Percentiles rank a stretch among this genome's conserved stretches.
Conservation (phyloP, 1,140 invertebrate genomes). For the Drosophila navojoa region DNA sequence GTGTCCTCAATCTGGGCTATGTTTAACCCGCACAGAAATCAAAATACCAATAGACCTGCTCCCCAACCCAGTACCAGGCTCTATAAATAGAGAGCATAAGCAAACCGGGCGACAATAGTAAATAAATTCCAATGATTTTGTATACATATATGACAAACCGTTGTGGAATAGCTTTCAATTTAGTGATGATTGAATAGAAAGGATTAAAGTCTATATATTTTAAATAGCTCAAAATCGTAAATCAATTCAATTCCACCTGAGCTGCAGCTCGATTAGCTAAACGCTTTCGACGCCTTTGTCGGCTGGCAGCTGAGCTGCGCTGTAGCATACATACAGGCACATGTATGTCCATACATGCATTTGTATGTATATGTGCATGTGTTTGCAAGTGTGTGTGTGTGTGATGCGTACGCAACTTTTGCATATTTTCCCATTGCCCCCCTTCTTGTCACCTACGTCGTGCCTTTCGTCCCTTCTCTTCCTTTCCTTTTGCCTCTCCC, state of each 20-base stretch:
- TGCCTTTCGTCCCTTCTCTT: background rate
- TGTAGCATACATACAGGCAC: background rate
- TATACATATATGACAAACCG: too few species aligned
- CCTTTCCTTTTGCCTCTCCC: background rate
- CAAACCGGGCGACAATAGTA: constrained; percentile 9
- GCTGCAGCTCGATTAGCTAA: background rate
- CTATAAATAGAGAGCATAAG: constrained; percentile 4
- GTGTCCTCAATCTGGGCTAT: constrained; percentile 41
- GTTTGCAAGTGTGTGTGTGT: background rate
- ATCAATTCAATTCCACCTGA: background rate
- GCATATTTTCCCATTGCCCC: constrained; percentile 4
- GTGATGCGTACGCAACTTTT: background rate
- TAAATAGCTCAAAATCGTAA: too few species aligned
- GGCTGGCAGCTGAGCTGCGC: constrained; percentile 10
- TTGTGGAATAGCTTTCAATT: too few species aligned
- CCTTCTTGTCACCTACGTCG: constrained; percentile 16
- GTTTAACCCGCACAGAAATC: constrained; percentile 38
- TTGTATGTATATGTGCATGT: background rate
- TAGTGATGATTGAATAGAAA: too few species aligned
- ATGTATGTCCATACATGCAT: background rate
- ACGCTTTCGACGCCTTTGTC: constrained; percentile 31
- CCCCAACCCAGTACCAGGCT: constrained; percentile 5
- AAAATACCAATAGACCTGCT: constrained; percentile 54
- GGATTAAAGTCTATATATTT: too few species aligned
- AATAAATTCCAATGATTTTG: background rate